A percentile compares a stretch with the other conserved stretches of the same genome.
These are phyloP conservation scores for Sphyrna mokarran DNA, from an alignment of 2,113 vertebrate species.

Conservation along the genomic window DNA sequence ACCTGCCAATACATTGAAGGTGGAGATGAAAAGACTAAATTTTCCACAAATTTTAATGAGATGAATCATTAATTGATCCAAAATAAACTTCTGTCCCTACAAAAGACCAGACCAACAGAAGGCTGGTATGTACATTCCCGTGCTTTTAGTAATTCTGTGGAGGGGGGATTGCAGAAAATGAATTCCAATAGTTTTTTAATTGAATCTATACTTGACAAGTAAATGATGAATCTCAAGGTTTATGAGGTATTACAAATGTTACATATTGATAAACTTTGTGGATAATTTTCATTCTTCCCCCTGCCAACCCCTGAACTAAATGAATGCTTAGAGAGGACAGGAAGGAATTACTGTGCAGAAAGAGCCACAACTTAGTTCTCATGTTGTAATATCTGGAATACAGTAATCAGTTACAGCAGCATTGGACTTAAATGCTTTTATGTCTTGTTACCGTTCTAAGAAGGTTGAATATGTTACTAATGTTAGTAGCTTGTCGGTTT, in stretches of 20 bases:
- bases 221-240: conserved; percentile 11
- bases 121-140: too few species aligned
- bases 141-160: neutral
- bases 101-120: neutral
- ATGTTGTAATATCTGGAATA: neutral
- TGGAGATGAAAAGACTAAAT: neutral
- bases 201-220: conserved; percentile 27
- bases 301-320: neutral
- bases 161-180: neutral
- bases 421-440: neutral
- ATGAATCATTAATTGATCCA: neutral
- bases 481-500: neutral
- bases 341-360: neutral
- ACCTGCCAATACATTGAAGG: neutral
- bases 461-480: neutral
- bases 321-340: neutral
- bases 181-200: neutral
- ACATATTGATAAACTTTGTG: neutral
- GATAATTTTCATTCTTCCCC: conserved; percentile 1
- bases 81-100: neutral
- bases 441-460: neutral
- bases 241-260: conserved; percentile 10
- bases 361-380: conserved; percentile 15
- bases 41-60: neutral
- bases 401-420: neutral